Percentiles rank a stretch among this genome's conserved stretches.
Evolutionary conservation across 2,888 invertebrate genomes (phyloP).

Genomic region (Hyposoter dolosus): DNA sequence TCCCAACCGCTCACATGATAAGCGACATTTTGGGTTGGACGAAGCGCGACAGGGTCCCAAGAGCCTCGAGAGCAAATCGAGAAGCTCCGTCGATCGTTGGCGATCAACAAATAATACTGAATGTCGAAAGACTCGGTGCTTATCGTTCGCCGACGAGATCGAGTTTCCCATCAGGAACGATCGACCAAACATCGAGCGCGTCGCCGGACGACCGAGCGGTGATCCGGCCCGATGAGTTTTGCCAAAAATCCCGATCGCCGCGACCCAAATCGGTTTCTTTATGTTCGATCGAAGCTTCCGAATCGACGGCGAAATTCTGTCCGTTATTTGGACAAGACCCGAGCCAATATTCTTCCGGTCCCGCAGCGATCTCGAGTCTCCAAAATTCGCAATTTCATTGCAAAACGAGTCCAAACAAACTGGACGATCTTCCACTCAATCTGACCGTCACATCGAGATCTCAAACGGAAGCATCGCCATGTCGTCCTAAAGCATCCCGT

Average conservation of each 20-base stretch:
- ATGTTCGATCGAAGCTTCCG: neutral
- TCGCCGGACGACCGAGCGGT: slow-evolving; percentile 49
- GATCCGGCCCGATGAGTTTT: slow-evolving; percentile 13
- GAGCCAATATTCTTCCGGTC: neutral
- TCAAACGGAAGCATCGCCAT: slow-evolving; percentile 75
- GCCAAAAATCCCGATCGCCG: slow-evolving; percentile 25
- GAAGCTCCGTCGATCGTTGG: slow-evolving; percentile 21
- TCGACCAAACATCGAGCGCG: slow-evolving; percentile 74
- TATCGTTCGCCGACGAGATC: slow-evolving; percentile 71
- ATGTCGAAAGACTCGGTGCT: slow-evolving; percentile 70
- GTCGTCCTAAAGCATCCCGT: neutral
- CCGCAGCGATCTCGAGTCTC: neutral
- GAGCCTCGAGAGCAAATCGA: slow-evolving; percentile 29
- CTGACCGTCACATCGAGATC: slow-evolving; percentile 77
- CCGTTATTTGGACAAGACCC: neutral
- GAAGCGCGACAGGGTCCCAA: slow-evolving; percentile 33
- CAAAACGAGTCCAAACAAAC: slow-evolving; percentile 54
- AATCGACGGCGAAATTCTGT: neutral
- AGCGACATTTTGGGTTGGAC: slow-evolving; percentile 93
- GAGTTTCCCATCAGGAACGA: neutral
- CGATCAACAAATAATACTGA: slow-evolving; percentile 56
- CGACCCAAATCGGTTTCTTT: neutral
- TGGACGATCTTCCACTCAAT: slow-evolving; percentile 83
- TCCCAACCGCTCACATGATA: slow-evolving; percentile 94
- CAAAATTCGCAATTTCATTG: neutral